These are phyloP conservation scores for Galaxias olidus DNA, from an alignment of 2,797 vertebrate genomes.

Conservation along the genomic window DNA sequence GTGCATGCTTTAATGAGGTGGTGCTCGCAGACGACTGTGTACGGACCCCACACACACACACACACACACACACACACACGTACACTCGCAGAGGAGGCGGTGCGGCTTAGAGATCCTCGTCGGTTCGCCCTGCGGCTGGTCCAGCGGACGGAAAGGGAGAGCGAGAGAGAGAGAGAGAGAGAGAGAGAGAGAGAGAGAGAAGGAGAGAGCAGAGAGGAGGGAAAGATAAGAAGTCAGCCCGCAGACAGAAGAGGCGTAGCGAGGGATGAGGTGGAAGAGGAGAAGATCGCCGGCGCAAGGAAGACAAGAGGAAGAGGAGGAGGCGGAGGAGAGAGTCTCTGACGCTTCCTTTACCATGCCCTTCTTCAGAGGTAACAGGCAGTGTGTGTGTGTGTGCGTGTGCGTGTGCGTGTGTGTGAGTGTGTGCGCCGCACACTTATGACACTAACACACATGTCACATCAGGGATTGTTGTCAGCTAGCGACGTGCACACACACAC, in stretches of 20 bases:
- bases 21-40: background rate
- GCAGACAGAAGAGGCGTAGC: conserved; percentile 19
- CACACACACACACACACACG: conserved; percentile 1
- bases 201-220: background rate
- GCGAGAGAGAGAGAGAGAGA: conserved; percentile 12
- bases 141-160: background rate
- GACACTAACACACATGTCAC: too few species aligned
- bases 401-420: conserved; percentile 10
- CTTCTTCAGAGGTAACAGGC: conserved; percentile 52
- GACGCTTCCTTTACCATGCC: conserved; percentile 34
- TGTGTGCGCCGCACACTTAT: background rate
- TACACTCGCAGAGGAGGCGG: background rate
- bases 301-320: conserved; percentile 27
- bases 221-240: background rate
- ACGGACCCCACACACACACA: background rate
- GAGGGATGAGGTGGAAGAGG: conserved; percentile 52
- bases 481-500: too few species aligned
- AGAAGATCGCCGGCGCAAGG: conserved; percentile 50
- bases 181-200: background rate
- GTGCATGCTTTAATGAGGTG: too few species aligned
- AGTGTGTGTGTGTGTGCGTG: conserved; percentile 3
- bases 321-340: conserved; percentile 37
- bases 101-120: background rate
- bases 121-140: background rate
- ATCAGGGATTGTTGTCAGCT: too few species aligned